These are phyloP conservation scores for Epizoanthus illoricatus DNA, from an alignment of 92 coral and sea anemone genomes.

Conservation along the genomic window DNA sequence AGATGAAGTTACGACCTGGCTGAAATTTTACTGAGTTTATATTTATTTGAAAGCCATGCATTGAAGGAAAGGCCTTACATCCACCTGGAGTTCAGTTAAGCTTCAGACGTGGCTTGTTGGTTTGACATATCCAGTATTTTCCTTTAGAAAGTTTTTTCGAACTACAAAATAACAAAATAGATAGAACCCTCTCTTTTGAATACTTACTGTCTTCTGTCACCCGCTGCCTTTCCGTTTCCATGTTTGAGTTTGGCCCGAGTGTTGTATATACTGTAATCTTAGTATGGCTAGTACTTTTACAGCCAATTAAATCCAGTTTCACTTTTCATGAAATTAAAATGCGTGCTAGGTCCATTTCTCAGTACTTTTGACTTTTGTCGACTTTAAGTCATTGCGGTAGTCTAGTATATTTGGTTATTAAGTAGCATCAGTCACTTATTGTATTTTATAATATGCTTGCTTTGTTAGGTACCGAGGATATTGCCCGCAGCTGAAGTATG, in stretches of 20 bases:
- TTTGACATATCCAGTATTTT: no score
- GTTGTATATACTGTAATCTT: background rate
- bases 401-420: background rate
- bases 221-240: background rate
- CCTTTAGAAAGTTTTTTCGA: background rate
- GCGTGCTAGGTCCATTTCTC: background rate
- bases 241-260: background rate
- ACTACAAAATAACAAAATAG: background rate
- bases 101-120: no score
- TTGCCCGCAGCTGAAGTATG: conserved; percentile 90
- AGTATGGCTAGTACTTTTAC: background rate
- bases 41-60: no score
- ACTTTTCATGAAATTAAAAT: background rate
- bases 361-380: background rate
- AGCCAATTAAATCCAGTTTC: background rate
- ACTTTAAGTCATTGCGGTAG: background rate
- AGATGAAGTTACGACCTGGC: background rate
- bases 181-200: background rate
- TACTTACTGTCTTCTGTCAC: background rate
- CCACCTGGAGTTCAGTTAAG: no score
- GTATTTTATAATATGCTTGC: background rate
- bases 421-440: background rate
- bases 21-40: no score
- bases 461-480: conserved; percentile 85
- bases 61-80: no score